These are phyloP conservation scores for Syrmaticus mikado DNA, from an alignment of 2,113 vertebrate species.

Conservation along the genomic window DNA sequence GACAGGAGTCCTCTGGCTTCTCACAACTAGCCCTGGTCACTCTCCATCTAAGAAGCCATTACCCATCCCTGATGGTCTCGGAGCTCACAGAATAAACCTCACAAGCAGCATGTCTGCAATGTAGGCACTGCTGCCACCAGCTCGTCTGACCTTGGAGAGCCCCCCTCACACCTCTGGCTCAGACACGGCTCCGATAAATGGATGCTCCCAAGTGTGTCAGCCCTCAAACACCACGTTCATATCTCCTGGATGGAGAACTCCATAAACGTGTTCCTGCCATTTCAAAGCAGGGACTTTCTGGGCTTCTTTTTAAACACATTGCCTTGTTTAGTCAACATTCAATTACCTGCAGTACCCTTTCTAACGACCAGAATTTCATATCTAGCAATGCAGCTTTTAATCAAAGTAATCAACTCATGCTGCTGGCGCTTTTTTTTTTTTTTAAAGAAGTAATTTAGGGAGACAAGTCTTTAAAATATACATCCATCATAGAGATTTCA, in stretches of 20 bases:
- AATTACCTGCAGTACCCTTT: neutral
- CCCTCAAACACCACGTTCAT: neutral
- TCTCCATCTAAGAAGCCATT: neutral
- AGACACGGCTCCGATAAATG: neutral
- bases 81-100: neutral
- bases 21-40: neutral
- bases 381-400: slow-evolving; percentile 15
- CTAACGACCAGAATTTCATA: slow-evolving; percentile 20
- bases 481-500: slow-evolving; percentile 5
- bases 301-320: slow-evolving; percentile 9
- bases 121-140: neutral
- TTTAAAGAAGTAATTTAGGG: neutral
- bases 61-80: neutral
- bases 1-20: neutral
- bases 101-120: neutral
- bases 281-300: slow-evolving; percentile 32
- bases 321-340: slow-evolving; percentile 39
- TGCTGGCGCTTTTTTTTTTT: accelerated
- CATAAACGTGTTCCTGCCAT: neutral
- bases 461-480: neutral
- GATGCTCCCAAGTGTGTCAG: neutral
- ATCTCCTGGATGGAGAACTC: neutral
- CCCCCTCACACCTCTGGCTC: neutral
- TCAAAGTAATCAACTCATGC: slow-evolving; percentile 9
- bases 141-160: neutral